Conservation (phyloP, 2,888 invertebrate species). For the Saturnia pavonia region DNA sequence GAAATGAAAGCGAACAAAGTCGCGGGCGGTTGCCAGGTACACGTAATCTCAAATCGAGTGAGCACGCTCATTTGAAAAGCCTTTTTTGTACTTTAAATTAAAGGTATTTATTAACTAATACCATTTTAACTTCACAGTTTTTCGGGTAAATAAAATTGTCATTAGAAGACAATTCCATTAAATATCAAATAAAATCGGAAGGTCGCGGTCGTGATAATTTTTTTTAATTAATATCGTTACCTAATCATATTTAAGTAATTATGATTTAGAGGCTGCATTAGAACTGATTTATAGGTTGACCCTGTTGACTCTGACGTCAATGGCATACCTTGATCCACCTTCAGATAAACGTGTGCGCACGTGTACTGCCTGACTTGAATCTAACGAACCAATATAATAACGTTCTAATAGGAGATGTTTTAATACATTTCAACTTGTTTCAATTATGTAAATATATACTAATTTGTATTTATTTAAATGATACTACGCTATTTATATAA, state of each 20-base stretch:
- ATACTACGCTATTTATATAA: not conserved
- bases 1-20: too few species aligned
- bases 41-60: too few species aligned
- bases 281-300: conserved; percentile 35
- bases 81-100: too few species aligned
- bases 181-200: not conserved
- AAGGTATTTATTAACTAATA: not conserved
- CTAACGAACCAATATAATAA: conserved; percentile 27
- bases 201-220: not conserved
- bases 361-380: conserved; percentile 34
- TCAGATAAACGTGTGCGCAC: conserved; percentile 38
- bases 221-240: not conserved
- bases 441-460: not conserved
- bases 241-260: conserved; percentile 11
- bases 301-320: conserved; percentile 57
- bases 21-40: too few species aligned
- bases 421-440: conserved; percentile 14
- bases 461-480: not conserved
- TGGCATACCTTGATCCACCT: conserved; percentile 41
- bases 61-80: too few species aligned
- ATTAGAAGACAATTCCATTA: not conserved
- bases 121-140: not conserved
- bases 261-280: conserved; percentile 16
- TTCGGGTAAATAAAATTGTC: not conserved
- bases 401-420: conserved; percentile 22